phyloP scores from a whole-genome alignment of 92 coral and sea anemone genomes.

The Paramuricea clavata region DNA sequence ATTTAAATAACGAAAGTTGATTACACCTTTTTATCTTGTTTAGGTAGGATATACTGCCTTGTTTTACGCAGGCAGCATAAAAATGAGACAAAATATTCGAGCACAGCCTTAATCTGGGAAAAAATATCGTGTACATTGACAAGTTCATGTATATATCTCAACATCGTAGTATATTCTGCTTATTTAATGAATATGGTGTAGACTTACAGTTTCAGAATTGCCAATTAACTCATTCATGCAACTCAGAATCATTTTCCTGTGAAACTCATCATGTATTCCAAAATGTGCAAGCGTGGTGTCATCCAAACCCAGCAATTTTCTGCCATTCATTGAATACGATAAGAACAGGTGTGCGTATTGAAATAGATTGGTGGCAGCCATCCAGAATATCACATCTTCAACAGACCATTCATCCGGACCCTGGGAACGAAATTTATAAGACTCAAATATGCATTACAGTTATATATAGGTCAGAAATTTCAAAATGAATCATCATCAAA shows the following conservation, averaged over 20 bases:
- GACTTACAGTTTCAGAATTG: constrained; percentile 79
- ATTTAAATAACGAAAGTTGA: neutral
- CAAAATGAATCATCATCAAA: neutral
- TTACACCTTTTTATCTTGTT: too few species aligned
- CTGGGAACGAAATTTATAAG: constrained; percentile 48
- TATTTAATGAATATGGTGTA: neutral
- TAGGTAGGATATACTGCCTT: neutral
- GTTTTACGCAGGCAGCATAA: too few species aligned
- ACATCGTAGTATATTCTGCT: neutral
- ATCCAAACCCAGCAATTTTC: constrained; percentile 59
- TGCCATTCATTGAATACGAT: constrained; percentile 74
- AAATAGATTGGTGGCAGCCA: constrained; percentile 80
- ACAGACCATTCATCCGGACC: constrained; percentile 82
- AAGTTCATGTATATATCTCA: too few species aligned
- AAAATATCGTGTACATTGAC: too few species aligned
- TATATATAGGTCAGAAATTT: neutral
- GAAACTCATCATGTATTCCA: constrained; percentile 77
- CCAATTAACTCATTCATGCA: constrained; percentile 85
- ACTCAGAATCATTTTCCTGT: constrained; percentile 73
- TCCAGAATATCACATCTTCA: constrained; percentile 84
- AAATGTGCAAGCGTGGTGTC: constrained; percentile 63
- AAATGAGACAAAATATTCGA: too few species aligned
- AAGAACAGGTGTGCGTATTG: constrained; percentile 81
- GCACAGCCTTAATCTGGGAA: too few species aligned
- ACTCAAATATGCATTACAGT: neutral